These are phyloP conservation scores for Onthophagus sagittarius DNA, from an alignment of 2,888 invertebrate genomes.

Conservation along the genomic window DNA sequence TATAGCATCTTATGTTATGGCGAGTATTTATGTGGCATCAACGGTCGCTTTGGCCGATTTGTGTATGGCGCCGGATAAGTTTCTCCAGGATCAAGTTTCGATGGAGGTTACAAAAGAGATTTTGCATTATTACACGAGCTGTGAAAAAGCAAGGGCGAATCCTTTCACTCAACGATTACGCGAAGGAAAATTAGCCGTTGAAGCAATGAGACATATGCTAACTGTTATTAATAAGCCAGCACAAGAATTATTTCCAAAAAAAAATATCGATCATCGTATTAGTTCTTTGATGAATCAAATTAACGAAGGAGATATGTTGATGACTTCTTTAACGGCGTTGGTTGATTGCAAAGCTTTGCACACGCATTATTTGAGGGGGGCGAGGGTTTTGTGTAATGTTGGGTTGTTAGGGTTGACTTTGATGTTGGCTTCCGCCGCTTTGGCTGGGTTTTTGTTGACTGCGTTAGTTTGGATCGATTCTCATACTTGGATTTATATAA, in stretches of 20 bases:
- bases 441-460: constrained; percentile 86
- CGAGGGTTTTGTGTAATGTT: constrained; percentile 78
- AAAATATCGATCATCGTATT: constrained; percentile 63
- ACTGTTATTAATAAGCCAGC: constrained; percentile 52
- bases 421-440: constrained; percentile 81
- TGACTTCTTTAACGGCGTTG: constrained; percentile 64
- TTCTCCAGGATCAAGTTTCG: constrained; percentile 44
- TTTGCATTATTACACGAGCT: constrained; percentile 70
- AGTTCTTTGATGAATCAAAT: constrained; percentile 75
- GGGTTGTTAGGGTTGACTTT: constrained; percentile 79
- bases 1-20: constrained; percentile 83
- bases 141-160: constrained; percentile 74
- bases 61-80: constrained; percentile 64
- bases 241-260: constrained; percentile 50
- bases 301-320: constrained; percentile 69
- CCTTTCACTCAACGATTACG: constrained; percentile 77
- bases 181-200: constrained; percentile 56
- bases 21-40: constrained; percentile 82
- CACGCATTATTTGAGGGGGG: constrained; percentile 75
- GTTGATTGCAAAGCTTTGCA: constrained; percentile 83
- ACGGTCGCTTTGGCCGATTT: constrained; percentile 71
- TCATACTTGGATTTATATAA: constrained; percentile 95
- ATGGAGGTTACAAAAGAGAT: constrained; percentile 45
- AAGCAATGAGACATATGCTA: constrained; percentile 52
- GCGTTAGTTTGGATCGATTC: constrained; percentile 92